Percentiles rank a stretch among this genome's conserved stretches.
phyloP scores from a whole-genome alignment of 2,888 invertebrate species.

The Apodemia duryi region DNA sequence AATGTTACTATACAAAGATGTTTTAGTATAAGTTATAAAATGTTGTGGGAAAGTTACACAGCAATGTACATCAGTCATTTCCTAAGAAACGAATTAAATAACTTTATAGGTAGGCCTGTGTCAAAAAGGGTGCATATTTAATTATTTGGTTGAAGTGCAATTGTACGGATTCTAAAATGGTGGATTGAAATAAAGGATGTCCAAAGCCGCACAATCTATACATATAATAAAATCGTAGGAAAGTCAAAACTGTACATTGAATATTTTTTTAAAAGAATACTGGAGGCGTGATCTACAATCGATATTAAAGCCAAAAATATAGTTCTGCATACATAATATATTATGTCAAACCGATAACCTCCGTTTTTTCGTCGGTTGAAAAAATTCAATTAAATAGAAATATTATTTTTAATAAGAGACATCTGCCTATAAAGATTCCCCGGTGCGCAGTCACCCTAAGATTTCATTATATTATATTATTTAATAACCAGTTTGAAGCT shows the following conservation, averaged over 20 bases:
- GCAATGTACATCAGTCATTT: conserved; percentile 21
- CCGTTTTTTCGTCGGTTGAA: no score
- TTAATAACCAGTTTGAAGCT: conserved; percentile 32
- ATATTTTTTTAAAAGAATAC: no score
- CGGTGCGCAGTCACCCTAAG: neutral
- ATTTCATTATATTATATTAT: neutral
- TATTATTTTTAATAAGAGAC: neutral
- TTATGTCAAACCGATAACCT: no score
- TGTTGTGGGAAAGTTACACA: conserved; percentile 13
- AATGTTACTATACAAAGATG: conserved; percentile 34
- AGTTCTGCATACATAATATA: no score
- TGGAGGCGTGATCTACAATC: no score
- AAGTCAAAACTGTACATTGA: no score
- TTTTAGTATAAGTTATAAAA: conserved; percentile 10
- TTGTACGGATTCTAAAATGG: conserved; percentile 4
- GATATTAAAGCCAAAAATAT: no score
- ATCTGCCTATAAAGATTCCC: neutral
- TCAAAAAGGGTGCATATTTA: conserved; percentile 66
- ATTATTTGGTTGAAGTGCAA: conserved; percentile 43
- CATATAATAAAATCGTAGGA: no score
- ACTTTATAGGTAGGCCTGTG: conserved; percentile 38
- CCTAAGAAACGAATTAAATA: neutral
- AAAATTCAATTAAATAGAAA: neutral
- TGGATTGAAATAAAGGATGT: neutral
- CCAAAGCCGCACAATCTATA: no score